Percentiles rank a stretch among this genome's conserved stretches.
These are phyloP conservation scores for Himalopsyche japonica DNA, from an alignment of 2,888 invertebrate genomes.

Conservation along the genomic window DNA sequence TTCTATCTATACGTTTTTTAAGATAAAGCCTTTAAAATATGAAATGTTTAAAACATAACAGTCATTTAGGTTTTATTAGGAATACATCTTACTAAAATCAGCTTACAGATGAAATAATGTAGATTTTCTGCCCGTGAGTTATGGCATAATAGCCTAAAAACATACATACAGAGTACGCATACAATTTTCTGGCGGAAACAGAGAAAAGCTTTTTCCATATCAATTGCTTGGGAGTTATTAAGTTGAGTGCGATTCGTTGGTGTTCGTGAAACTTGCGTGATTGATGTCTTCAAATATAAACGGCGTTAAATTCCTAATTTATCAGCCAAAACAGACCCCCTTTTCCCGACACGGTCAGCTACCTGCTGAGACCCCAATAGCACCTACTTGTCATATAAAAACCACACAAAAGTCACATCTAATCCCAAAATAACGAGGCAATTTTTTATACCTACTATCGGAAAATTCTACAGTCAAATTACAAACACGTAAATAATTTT, in stretches of 20 bases:
- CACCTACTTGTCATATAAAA: neutral
- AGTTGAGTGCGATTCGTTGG: neutral
- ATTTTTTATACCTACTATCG: too few species aligned
- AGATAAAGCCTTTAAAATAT: too few species aligned
- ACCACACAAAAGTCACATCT: neutral
- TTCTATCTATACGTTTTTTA: too few species aligned
- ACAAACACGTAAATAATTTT: too few species aligned
- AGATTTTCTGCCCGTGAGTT: neutral
- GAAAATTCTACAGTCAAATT: too few species aligned
- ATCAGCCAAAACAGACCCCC: constrained; percentile 25
- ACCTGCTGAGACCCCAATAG: neutral
- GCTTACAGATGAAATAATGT: neutral
- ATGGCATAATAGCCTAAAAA: neutral
- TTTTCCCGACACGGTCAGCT: constrained; percentile 1
- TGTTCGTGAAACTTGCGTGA: constrained; percentile 22
- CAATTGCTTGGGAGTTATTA: neutral
- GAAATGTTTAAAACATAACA: too few species aligned
- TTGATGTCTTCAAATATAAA: constrained; percentile 33
- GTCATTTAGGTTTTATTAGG: too few species aligned
- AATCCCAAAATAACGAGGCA: too few species aligned
- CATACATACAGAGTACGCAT: neutral
- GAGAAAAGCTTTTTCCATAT: constrained; percentile 1
- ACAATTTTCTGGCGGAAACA: neutral
- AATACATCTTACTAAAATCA: too few species aligned
- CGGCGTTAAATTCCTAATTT: constrained; percentile 37